Percentiles rank a stretch among this genome's conserved stretches.
These are phyloP conservation scores for Propithecus deckenii DNA, from an alignment of 2,797 vertebrate genomes.

Conservation along the genomic window DNA sequence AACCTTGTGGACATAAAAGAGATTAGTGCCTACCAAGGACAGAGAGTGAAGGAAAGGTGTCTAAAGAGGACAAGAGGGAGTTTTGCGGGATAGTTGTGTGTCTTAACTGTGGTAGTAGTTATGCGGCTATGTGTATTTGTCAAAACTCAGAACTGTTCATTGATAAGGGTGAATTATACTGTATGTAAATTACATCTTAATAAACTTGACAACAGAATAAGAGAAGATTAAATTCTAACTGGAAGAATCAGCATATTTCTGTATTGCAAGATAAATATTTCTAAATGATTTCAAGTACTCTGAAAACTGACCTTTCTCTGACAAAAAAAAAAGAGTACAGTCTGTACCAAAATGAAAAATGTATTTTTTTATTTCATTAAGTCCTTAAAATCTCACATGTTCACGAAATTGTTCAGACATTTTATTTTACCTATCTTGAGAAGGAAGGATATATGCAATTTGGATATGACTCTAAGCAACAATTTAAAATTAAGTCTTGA, in stretches of 20 bases:
- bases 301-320: background rate
- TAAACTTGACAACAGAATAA: background rate
- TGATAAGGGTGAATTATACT: background rate
- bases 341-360: background rate
- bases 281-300: background rate
- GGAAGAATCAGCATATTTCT: background rate
- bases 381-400: background rate
- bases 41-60: background rate
- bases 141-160: background rate
- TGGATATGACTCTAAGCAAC: background rate
- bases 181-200: background rate
- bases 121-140: background rate
- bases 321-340: background rate
- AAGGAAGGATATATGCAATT: background rate
- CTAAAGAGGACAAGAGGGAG: background rate
- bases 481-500: conserved; percentile 6
- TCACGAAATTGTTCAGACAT: background rate
- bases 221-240: background rate
- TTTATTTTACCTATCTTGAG: background rate
- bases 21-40: background rate
- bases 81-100: background rate
- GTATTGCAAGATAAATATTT: background rate
- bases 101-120: background rate
- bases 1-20: background rate
- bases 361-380: background rate